phyloP scores from a whole-genome alignment of 2,888 invertebrate species.

The Acanthosepion esculentum region DNA sequence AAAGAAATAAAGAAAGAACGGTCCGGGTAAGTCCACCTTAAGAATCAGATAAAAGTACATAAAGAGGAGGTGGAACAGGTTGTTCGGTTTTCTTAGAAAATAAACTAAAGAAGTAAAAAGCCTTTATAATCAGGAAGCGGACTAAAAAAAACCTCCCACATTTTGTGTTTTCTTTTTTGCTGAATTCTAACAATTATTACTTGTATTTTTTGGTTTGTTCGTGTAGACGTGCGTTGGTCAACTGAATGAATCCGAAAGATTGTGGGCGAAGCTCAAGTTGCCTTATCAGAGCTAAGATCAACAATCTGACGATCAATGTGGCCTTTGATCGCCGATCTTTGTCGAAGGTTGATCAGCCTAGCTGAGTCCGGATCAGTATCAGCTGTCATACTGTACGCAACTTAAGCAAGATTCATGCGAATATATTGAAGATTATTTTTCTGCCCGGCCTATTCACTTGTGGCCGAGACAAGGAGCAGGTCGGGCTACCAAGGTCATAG shows the following conservation, averaged over 20 bases:
- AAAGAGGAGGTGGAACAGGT: neutral
- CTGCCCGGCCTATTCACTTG: neutral
- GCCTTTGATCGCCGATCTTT: neutral
- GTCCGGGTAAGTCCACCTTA: neutral
- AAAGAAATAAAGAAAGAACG: neutral
- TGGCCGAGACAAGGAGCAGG: neutral
- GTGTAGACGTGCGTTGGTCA: constrained; percentile 18
- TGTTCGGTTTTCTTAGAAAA: neutral
- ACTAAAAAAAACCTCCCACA: neutral
- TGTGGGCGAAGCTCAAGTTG: neutral
- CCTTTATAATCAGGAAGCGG: neutral
- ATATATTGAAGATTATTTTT: constrained; percentile 10
- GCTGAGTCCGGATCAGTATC: constrained; percentile 1
- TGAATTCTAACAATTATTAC: neutral
- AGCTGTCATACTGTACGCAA: neutral
- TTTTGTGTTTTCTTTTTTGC: neutral
- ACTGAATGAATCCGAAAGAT: neutral
- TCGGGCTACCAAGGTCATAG: neutral
- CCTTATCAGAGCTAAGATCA: neutral
- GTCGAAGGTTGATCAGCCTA: constrained; percentile 1
- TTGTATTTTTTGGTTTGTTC: neutral
- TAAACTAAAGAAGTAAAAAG: neutral
- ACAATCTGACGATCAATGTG: neutral
- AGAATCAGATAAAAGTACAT: neutral
- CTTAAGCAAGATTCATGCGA: neutral